A percentile compares a stretch with the other conserved stretches of the same genome.
phyloP scores from a whole-genome alignment of 2,113 vertebrate genomes.

The Elephantulus edwardii region DNA sequence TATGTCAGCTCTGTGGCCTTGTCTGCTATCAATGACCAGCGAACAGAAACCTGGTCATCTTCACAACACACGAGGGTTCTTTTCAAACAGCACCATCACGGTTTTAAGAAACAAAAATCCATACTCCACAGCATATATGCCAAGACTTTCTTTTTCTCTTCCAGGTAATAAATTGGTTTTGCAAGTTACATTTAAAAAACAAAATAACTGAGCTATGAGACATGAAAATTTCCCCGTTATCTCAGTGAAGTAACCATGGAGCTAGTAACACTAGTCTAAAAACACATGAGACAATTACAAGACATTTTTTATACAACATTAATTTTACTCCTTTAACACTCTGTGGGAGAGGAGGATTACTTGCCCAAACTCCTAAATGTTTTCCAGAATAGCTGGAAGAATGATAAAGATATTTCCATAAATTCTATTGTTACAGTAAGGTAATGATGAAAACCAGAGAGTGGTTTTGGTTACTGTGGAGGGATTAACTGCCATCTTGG shows the following conservation, averaged over 20 bases:
- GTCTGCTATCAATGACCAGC: background rate
- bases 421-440: background rate
- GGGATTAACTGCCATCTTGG: background rate
- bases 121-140: too few species aligned
- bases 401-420: background rate
- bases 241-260: slow-evolving; percentile 27
- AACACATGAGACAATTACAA: background rate
- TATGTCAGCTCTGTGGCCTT: background rate
- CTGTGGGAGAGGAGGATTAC: background rate
- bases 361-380: background rate
- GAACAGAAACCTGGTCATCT: background rate
- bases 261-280: background rate
- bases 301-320: background rate
- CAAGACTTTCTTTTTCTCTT: background rate
- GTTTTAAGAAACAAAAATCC: background rate
- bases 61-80: background rate
- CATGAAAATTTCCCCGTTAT: slow-evolving; percentile 30
- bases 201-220: slow-evolving; percentile 29
- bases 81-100: background rate
- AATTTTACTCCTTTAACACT: slow-evolving; percentile 6
- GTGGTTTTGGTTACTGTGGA: background rate
- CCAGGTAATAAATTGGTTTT: background rate
- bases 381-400: slow-evolving; percentile 10
- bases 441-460: slow-evolving; percentile 10
- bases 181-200: slow-evolving; percentile 35